Conservation (phyloP, 2,113 vertebrate species). For the Pionites leucogaster region DNA sequence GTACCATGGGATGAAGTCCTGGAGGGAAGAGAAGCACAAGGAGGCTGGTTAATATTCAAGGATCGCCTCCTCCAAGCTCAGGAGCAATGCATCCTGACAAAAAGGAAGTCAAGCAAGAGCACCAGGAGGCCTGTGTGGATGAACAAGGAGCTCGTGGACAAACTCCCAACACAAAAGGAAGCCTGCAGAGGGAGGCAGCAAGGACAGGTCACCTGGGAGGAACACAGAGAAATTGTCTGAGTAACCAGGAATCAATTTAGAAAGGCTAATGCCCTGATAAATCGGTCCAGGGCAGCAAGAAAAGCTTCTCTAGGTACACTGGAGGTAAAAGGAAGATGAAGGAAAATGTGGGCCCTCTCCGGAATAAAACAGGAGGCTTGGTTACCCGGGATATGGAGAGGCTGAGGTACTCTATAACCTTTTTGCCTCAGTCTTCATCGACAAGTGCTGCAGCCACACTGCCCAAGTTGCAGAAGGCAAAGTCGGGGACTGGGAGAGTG, state of each 20-base stretch:
- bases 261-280: neutral
- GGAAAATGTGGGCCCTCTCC: neutral
- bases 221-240: neutral
- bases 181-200: neutral
- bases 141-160: neutral
- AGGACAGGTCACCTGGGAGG: neutral
- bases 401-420: neutral
- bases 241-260: neutral
- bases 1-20: neutral
- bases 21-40: neutral
- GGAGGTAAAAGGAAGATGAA: neutral
- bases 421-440: neutral
- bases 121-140: neutral
- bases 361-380: neutral
- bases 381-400: neutral
- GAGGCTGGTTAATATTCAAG: neutral
- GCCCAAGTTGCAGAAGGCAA: neutral
- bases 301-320: neutral
- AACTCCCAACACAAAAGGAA: neutral
- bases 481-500: neutral
- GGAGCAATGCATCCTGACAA: neutral
- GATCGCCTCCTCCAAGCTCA: neutral
- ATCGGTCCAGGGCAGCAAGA: neutral
- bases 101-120: neutral
- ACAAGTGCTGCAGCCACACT: neutral